Evolutionary conservation across 2,888 invertebrate genomes (phyloP).

Genomic region (Caenorhabditis sulstoni): DNA sequence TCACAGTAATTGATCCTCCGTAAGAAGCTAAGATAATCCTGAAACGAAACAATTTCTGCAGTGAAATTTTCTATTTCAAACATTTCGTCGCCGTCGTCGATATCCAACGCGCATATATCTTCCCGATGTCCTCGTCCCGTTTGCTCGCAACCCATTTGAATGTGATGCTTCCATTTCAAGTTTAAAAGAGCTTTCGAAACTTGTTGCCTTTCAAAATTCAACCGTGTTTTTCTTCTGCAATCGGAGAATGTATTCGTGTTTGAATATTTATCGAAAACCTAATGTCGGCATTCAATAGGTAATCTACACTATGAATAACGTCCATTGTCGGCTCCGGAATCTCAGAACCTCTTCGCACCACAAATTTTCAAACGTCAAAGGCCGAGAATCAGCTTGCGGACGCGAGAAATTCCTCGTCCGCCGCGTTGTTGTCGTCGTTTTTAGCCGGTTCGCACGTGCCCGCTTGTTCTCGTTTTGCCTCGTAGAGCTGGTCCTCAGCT

Average conservation of each 20-base stretch:
- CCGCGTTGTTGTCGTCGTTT: neutral
- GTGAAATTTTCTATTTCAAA: neutral
- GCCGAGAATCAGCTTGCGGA: no score
- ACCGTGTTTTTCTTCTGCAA: conserved; percentile 1
- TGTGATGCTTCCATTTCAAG: conserved; percentile 36
- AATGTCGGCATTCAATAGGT: no score
- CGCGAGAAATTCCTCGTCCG: neutral
- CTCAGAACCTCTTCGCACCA: no score
- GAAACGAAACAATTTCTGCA: neutral
- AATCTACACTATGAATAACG: no score
- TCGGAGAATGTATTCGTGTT: neutral
- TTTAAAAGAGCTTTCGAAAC: conserved; percentile 13
- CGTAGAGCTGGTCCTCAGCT: conserved; percentile 7
- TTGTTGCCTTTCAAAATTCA: conserved; percentile 22
- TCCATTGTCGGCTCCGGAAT: no score
- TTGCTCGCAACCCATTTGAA: conserved; percentile 24
- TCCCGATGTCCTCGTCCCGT: conserved; percentile 23
- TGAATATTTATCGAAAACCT: neutral
- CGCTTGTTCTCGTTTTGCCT: neutral
- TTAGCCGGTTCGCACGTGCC: neutral
- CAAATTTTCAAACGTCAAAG: no score
- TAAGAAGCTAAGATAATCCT: conserved; percentile 29
- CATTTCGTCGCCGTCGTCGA: conserved; percentile 47
- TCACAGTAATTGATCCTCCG: conserved; percentile 15
- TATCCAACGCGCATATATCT: conserved; percentile 36